Evolutionary conservation across 2,888 invertebrate species (phyloP).

Genomic region (Polymixis flavicincta): DNA sequence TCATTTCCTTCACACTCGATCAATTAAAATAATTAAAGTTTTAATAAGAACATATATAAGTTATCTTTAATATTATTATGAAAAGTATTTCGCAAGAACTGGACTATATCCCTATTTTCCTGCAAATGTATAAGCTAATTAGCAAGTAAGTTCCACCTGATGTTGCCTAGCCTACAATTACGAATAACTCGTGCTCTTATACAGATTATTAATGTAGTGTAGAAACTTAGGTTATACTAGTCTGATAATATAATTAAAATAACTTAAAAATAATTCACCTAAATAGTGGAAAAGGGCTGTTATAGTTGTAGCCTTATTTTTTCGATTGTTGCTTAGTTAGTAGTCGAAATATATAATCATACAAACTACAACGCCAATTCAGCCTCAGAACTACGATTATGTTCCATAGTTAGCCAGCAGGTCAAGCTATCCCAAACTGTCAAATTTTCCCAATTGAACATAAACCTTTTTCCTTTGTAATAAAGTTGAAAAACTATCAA

Average conservation of each 20-base stretch:
- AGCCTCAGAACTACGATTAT: conserved; percentile 29
- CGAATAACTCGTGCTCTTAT: conserved; percentile 45
- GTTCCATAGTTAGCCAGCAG: conserved; percentile 16
- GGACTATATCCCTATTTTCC: not conserved
- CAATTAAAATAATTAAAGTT: conserved; percentile 32
- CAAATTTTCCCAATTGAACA: too few relatives aligned
- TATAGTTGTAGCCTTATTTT: conserved; percentile 65
- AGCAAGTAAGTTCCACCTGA: conserved; percentile 20
- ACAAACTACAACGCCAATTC: conserved; percentile 32
- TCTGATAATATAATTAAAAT: conserved; percentile 42
- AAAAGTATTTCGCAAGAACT: conserved; percentile 23
- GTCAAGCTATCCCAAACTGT: too few relatives aligned
- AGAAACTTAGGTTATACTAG: conserved; percentile 43
- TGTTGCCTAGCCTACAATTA: conserved; percentile 29
- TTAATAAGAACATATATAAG: conserved; percentile 3
- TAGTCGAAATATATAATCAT: conserved; percentile 41
- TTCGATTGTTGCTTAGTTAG: conserved; percentile 66
- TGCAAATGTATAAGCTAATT: conserved; percentile 23
- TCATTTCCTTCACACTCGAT: conserved; percentile 6
- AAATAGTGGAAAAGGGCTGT: conserved; percentile 60
- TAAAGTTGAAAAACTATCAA: too few relatives aligned
- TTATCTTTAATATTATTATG: conserved; percentile 1
- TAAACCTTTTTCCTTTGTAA: too few relatives aligned
- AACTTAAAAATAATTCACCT: conserved; percentile 39
- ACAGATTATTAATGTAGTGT: conserved; percentile 25